phyloP scores from a whole-genome alignment of 2,797 vertebrate genomes.

The Cynopterus sphinx region DNA sequence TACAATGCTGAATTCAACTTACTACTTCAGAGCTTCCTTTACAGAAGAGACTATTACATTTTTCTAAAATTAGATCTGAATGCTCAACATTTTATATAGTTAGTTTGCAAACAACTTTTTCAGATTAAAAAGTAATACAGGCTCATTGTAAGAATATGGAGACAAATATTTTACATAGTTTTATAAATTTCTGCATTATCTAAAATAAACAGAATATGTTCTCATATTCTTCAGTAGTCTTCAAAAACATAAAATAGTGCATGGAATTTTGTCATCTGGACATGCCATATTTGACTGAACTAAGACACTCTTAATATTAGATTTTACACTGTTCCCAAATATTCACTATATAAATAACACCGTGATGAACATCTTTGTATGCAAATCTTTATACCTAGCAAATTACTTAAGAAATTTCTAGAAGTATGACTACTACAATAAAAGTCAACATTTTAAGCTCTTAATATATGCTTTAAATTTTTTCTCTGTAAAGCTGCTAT shows the following conservation, averaged over 20 bases:
- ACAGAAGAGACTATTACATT: background rate
- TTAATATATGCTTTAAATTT: background rate
- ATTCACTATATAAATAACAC: background rate
- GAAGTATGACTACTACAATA: background rate
- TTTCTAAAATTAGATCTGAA: background rate
- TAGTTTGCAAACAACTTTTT: background rate
- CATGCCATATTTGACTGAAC: background rate
- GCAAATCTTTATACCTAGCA: background rate
- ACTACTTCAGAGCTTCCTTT: background rate
- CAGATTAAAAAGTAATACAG: background rate
- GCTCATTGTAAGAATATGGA: background rate
- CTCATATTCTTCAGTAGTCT: background rate
- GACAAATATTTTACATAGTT: background rate
- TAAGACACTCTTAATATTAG: background rate
- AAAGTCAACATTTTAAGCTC: background rate
- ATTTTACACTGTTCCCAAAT: background rate
- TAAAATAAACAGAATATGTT: slow-evolving; percentile 15
- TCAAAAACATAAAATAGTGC: slow-evolving; percentile 7
- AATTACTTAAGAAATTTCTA: slow-evolving; percentile 11
- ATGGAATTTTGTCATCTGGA: slow-evolving; percentile 2
- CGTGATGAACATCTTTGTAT: background rate
- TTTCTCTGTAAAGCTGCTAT: background rate
- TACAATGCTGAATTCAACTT: background rate
- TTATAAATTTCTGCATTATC: background rate
- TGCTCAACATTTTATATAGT: background rate